phyloP scores from a whole-genome alignment of 1,140 invertebrate genomes.

The Saxidomus purpurata region DNA sequence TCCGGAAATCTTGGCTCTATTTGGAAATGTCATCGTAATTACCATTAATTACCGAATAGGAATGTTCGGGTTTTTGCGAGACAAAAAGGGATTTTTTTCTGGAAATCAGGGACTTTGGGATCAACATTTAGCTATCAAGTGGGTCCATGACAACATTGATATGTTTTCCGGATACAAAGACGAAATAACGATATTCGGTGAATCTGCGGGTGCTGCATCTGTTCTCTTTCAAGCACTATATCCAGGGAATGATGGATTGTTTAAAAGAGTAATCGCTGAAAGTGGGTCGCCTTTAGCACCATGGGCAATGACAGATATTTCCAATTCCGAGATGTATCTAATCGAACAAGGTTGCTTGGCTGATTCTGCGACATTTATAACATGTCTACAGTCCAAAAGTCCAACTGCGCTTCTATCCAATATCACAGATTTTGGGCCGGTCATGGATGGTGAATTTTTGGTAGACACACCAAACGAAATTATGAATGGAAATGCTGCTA shows the following conservation, averaged over 20 bases:
- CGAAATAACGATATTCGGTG: slow-evolving; percentile 43
- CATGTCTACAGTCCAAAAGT: background rate
- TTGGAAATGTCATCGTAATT: slow-evolving; percentile 59
- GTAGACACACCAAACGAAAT: slow-evolving; percentile 77
- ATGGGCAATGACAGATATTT: slow-evolving; percentile 82
- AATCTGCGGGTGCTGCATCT: slow-evolving; percentile 42
- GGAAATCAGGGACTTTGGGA: slow-evolving; percentile 63
- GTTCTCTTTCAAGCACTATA: slow-evolving; percentile 46
- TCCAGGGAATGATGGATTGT: slow-evolving; percentile 51
- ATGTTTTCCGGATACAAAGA: slow-evolving; percentile 33
- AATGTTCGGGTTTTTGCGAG: slow-evolving; percentile 50
- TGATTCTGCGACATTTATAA: background rate
- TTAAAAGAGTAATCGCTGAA: slow-evolving; percentile 38
- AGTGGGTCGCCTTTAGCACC: slow-evolving; percentile 28
- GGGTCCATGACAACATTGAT: slow-evolving; percentile 56
- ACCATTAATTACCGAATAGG: slow-evolving; percentile 54
- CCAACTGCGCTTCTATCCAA: background rate
- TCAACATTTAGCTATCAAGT: slow-evolving; percentile 52
- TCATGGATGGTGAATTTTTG: slow-evolving; percentile 12
- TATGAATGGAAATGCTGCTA: slow-evolving; percentile 93
- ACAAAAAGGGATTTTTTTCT: background rate
- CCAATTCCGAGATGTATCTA: background rate
- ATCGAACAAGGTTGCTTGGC: background rate
- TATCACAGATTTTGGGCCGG: slow-evolving; percentile 87
- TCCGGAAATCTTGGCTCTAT: background rate